A percentile compares a stretch with the other conserved stretches of the same genome.
Evolutionary conservation across 2,797 vertebrate species (phyloP).

Genomic region (Basileuterus tristriatus): DNA sequence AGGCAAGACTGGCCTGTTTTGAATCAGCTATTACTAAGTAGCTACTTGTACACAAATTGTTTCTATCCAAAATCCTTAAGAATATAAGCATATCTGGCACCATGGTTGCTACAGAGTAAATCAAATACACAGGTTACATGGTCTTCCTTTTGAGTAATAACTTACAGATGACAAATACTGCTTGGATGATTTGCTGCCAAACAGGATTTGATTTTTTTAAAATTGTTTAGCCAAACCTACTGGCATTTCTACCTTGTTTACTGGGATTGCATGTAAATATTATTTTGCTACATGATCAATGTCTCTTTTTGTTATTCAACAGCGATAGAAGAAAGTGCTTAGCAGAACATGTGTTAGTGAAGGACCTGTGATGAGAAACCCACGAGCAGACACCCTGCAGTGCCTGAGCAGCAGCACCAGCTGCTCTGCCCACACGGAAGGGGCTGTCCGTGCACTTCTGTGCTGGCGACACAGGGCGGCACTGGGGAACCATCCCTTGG

Average conservation of each 20-base stretch:
- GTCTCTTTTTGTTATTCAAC: not conserved
- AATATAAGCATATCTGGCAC: not conserved
- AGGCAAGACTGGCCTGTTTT: not conserved
- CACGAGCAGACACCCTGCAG: not conserved
- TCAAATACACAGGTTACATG: not conserved
- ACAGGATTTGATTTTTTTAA: not conserved
- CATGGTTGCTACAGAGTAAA: not conserved
- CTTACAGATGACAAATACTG: not conserved
- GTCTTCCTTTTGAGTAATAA: not conserved
- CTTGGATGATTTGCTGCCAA: not conserved
- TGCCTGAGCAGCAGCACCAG: not conserved
- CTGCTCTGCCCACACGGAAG: fast-evolving
- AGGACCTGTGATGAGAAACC: not conserved
- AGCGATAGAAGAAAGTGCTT: not conserved
- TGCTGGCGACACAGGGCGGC: not conserved
- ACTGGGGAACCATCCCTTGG: not conserved
- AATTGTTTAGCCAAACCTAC: not conserved
- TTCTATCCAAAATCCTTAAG: not conserved
- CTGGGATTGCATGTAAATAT: not conserved
- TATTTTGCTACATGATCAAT: not conserved
- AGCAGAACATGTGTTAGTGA: not conserved
- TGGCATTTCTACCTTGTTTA: not conserved
- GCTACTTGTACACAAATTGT: not conserved
- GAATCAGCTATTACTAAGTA: not conserved
- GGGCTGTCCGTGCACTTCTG: not conserved